Percentiles rank a stretch among this genome's conserved stretches.
phyloP scores from a whole-genome alignment of 2,888 invertebrate species.

The Malthinus flaveolus region DNA sequence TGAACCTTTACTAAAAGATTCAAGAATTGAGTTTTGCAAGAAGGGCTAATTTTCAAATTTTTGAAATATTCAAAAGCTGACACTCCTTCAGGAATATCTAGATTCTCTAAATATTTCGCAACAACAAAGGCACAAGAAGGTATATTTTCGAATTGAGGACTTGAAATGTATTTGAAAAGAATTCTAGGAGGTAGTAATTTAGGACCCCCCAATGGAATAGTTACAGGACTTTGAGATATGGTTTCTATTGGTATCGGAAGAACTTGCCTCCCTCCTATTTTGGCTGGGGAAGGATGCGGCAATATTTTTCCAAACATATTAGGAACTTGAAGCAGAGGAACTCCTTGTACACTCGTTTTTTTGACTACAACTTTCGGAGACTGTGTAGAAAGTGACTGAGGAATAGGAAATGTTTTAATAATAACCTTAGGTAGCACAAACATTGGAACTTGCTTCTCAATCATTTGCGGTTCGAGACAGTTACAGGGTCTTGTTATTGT shows the following conservation, averaged over 20 bases:
- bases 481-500: not conserved
- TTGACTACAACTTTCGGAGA: not conserved
- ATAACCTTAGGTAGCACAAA: not conserved
- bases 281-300: not conserved
- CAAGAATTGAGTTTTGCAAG: slow-evolving; percentile 1
- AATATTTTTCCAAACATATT: not conserved
- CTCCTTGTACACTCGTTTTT: not conserved
- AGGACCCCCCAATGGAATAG: too few relatives aligned
- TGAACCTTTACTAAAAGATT: not conserved
- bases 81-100: not conserved
- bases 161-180: not conserved
- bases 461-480: slow-evolving; percentile 4
- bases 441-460: slow-evolving; percentile 9
- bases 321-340: not conserved
- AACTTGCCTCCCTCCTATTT: slow-evolving; percentile 11
- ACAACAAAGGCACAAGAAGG: not conserved
- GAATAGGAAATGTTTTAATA: too few relatives aligned
- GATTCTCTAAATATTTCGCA: slow-evolving; percentile 2
- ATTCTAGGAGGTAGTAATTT: slow-evolving; percentile 2
- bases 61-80: not conserved
- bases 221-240: too few relatives aligned
- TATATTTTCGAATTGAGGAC: too few relatives aligned
- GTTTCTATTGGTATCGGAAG: too few relatives aligned
- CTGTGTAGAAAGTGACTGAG: not conserved
- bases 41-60: not conserved